Evolutionary conservation across 2,888 invertebrate species (phyloP).

Genomic region (Melanchra persicariae): DNA sequence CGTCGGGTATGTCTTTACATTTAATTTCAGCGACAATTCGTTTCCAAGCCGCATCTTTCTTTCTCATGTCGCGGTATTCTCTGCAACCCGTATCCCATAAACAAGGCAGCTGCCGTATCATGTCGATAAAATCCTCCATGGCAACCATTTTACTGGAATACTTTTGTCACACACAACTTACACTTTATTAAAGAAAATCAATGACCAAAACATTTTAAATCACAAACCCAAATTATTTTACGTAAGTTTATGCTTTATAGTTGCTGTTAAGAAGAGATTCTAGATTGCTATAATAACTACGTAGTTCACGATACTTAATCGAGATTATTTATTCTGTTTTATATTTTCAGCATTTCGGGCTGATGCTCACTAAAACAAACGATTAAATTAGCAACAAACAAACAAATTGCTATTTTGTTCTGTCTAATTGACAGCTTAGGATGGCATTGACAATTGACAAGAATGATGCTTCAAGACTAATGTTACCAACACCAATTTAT

Average conservation of each 20-base stretch:
- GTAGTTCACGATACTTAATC: neutral
- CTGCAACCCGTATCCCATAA: slow-evolving; percentile 64
- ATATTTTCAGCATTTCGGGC: neutral
- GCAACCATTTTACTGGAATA: slow-evolving; percentile 3
- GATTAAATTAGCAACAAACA: slow-evolving; percentile 33
- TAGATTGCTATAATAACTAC: neutral
- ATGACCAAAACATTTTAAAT: slow-evolving; percentile 2
- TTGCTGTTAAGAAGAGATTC: neutral
- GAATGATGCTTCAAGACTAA: neutral
- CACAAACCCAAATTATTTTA: slow-evolving; percentile 17
- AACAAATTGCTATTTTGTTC: slow-evolving; percentile 22
- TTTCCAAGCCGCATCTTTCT: slow-evolving; percentile 64
- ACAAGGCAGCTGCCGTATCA: slow-evolving; percentile 62
- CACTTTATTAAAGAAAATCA: slow-evolving; percentile 1
- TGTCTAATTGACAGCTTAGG: neutral
- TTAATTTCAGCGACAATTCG: slow-evolving; percentile 64
- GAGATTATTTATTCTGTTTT: neutral
- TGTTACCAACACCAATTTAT: too few species aligned
- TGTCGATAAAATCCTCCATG: slow-evolving; percentile 63
- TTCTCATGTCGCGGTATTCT: slow-evolving; percentile 65
- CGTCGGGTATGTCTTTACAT: slow-evolving; percentile 59
- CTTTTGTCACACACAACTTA: neutral
- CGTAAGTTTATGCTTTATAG: neutral
- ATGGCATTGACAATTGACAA: neutral
- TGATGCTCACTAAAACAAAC: neutral